A percentile compares a stretch with the other conserved stretches of the same genome.
Evolutionary conservation across 2,797 vertebrate genomes (phyloP).

Genomic region (Anguilla megastoma): DNA sequence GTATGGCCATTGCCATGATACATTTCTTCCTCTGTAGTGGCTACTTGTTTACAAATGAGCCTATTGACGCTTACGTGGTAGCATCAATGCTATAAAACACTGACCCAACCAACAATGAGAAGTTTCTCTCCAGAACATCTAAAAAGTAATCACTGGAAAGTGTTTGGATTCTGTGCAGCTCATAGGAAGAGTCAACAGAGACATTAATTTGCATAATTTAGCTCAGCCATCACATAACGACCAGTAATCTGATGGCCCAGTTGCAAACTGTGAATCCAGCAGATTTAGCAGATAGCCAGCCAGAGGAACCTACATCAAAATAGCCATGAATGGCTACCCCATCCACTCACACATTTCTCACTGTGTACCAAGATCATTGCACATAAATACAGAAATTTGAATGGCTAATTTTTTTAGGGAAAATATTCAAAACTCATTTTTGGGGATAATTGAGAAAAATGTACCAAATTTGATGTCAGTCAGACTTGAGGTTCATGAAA

Average conservation of each 20-base stretch:
- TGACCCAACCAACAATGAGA: too few relatives aligned
- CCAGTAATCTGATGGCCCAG: constrained; percentile 5
- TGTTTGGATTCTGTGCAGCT: background rate
- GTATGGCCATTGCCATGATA: background rate
- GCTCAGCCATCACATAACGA: background rate
- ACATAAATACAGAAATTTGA: background rate
- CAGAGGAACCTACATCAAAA: background rate
- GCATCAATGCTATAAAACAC: background rate
- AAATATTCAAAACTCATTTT: background rate
- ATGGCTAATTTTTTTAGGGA: background rate
- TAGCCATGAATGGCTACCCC: background rate
- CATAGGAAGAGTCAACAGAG: background rate
- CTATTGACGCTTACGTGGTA: too few relatives aligned
- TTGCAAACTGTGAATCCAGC: background rate
- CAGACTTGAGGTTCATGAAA: background rate
- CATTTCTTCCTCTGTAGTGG: background rate
- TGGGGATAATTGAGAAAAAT: background rate
- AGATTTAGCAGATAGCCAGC: background rate
- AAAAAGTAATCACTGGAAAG: background rate
- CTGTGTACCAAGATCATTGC: background rate
- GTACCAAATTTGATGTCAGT: background rate
- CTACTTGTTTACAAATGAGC: too few relatives aligned
- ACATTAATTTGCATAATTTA: background rate
- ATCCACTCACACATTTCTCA: background rate
- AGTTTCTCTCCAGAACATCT: background rate